Percentiles rank a stretch among this genome's conserved stretches.
Evolutionary conservation across 2,888 invertebrate species (phyloP).

Genomic region (Zygogramma bicolorata): DNA sequence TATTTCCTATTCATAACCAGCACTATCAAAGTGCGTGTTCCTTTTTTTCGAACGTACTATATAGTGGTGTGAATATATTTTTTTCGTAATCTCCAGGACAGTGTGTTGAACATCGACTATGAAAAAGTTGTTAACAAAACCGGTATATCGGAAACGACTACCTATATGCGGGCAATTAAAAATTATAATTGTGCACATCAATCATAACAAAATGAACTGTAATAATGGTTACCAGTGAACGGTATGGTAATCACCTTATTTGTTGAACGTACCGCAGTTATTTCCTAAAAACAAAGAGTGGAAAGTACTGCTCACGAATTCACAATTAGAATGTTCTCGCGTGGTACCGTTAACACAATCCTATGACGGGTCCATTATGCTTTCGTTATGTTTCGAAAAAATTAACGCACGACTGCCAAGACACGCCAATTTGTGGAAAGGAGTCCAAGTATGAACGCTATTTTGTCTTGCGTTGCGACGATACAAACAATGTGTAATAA

Average conservation of each 20-base stretch:
- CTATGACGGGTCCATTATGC: background rate
- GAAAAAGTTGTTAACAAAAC: background rate
- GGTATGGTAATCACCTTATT: constrained; percentile 42
- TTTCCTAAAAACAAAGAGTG: constrained; percentile 37
- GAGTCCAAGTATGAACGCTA: no score
- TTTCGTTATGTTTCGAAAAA: background rate
- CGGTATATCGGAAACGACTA: background rate
- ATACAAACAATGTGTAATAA: no score
- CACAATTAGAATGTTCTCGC: constrained; percentile 34
- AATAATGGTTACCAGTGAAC: constrained; percentile 37
- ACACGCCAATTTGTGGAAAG: no score
- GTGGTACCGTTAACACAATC: background rate
- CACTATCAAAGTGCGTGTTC: no score
- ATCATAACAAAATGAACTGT: constrained; percentile 43
- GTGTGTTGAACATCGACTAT: no score
- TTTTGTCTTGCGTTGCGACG: no score
- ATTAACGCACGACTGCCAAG: background rate
- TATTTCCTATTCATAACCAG: no score
- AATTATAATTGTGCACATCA: constrained; percentile 33
- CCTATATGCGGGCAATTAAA: constrained; percentile 20
- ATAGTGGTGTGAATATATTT: background rate
- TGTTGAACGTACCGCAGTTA: constrained; percentile 36
- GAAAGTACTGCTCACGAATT: constrained; percentile 42
- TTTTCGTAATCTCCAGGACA: background rate
- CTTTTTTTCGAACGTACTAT: no score